phyloP scores from a whole-genome alignment of 2,113 vertebrate species.

The Sinocyclocheilus anshuiensis region DNA sequence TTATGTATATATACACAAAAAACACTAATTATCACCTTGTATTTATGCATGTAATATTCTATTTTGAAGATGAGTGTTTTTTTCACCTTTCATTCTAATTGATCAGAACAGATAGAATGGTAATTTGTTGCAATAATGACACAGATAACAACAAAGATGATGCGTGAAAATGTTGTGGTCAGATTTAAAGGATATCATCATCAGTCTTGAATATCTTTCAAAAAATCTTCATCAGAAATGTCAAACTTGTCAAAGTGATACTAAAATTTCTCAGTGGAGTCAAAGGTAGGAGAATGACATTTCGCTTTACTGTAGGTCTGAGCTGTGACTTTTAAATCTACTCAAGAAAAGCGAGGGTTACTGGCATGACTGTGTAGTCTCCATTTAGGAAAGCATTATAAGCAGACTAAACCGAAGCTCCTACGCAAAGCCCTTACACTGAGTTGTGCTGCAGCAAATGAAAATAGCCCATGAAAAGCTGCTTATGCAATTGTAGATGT shows the following conservation, averaged over 20 bases:
- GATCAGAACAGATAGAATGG: not conserved
- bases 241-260: not conserved
- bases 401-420: conserved; percentile 12
- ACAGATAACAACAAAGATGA: not conserved
- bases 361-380: conserved; percentile 1
- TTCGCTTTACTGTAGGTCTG: not conserved
- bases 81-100: not conserved
- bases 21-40: not conserved
- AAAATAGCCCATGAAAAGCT: conserved; percentile 37
- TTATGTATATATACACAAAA: not conserved
- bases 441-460: conserved; percentile 8
- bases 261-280: not conserved
- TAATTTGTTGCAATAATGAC: not conserved
- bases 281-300: not conserved
- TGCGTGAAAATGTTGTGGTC: not conserved
- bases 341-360: not conserved
- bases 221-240: not conserved
- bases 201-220: not conserved
- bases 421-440: conserved; percentile 5
- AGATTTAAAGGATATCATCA: not conserved
- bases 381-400: conserved; percentile 24
- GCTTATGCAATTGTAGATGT: conserved; percentile 25
- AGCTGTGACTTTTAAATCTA: not conserved
- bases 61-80: not conserved
- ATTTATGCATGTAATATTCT: not conserved